Base-by-base conservation (phyloP, 2,888 invertebrate genomes). In the Alloscopus bannaensis region DNA sequence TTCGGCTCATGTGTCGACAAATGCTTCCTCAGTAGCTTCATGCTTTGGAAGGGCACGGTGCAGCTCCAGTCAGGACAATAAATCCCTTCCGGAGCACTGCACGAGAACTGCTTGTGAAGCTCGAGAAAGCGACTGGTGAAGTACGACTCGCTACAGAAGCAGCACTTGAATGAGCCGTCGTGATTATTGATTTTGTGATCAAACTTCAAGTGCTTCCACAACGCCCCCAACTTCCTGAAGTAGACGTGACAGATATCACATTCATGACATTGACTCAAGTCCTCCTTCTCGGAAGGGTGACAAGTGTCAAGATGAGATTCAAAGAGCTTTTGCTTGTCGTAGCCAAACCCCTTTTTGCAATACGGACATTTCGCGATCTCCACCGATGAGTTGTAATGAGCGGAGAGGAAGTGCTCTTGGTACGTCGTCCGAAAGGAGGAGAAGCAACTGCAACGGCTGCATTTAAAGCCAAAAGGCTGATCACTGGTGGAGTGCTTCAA, bases 191-290 rank as follows among this genome's bases (percentile, higher is more conserved):
- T 50, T 13, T 45, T 24, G 36, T 71, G 71, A 4, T 62, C 71
- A 13, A 22, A 31, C 20, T 50, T 71, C 26, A 71, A 71, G 26
- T 71, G 71, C 29, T 62, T 71, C 60, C 60, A 71, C 3, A 71
- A 36, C 11, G 22, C 36, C 6, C 13, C 36, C 26, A n/a, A 22
- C 36, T 62, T 62, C 36, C 42, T 47, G n/a, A 71, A 71, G 20
- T 31, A 36, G 8, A 24, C 62, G 3, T 24, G 31, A 50, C 71
- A 71, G 31, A 71, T 36, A 26, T 60, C 26, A 8, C 71, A 71
- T 24, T 47, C 40, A 2, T 50, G 11, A 24, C 4, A 31, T 3
- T 18, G 4, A 16, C 50, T 16, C 18, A 40, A n/a, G 8, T 47
- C 47, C 16, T 13, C 20, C 8, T 24, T 18, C 24, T 16, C 45